Percentiles rank a stretch among this genome's conserved stretches.
phyloP scores from a whole-genome alignment of 23 tunicate genomes.

The Diplosoma virens region DNA sequence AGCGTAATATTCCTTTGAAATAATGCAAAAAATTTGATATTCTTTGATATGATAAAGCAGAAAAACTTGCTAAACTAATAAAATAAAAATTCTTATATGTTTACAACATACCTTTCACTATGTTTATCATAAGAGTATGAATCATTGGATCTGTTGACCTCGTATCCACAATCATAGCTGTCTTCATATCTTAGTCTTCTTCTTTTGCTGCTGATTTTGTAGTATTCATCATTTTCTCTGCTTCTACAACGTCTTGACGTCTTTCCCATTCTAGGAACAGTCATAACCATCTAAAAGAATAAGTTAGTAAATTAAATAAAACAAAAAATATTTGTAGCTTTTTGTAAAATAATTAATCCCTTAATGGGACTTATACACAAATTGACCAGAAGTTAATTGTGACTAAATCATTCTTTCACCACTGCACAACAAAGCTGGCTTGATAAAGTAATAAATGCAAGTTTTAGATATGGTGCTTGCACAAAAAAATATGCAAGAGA shows the following conservation, averaged over 20 bases:
- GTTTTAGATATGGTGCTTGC: too few species aligned
- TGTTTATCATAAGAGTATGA: slow-evolving; percentile 55
- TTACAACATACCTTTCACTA: slow-evolving; percentile 51
- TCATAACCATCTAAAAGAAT: slow-evolving; percentile 37
- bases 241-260: slow-evolving; percentile 60
- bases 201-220: slow-evolving; percentile 39
- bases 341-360: neutral
- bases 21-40: too few species aligned
- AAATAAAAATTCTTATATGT: too few species aligned
- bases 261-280: slow-evolving; percentile 75
- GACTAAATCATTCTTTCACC: too few species aligned
- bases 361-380: neutral
- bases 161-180: slow-evolving; percentile 35
- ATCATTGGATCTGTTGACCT: neutral
- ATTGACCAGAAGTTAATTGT: neutral
- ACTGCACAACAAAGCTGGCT: too few species aligned
- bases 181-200: slow-evolving; percentile 50
- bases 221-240: slow-evolving; percentile 55
- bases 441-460: too few species aligned
- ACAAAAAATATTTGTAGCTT: too few species aligned
- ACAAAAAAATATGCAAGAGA: too few species aligned
- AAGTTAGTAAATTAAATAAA: neutral
- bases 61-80: too few species aligned
- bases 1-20: too few species aligned
- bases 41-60: too few species aligned